phyloP scores from a whole-genome alignment of 2,113 vertebrate genomes.

The Indicator indicator region DNA sequence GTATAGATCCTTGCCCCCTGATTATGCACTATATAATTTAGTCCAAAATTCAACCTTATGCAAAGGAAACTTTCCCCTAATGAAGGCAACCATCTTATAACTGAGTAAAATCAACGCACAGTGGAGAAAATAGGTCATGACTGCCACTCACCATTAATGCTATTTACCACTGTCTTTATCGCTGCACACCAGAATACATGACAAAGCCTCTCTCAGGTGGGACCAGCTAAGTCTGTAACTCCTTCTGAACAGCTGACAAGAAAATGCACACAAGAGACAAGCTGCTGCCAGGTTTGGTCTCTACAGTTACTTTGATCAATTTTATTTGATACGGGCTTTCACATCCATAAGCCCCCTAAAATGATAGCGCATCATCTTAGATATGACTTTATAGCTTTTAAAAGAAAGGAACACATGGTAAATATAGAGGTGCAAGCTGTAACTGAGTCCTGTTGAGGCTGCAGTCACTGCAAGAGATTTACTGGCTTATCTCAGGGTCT shows the following conservation, averaged over 20 bases:
- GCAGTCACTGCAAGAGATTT: not conserved
- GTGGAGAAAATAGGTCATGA: slow-evolving; percentile 10
- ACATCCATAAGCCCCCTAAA: not conserved
- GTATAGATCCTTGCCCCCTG: not conserved
- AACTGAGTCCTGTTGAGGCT: not conserved
- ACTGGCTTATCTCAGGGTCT: not conserved
- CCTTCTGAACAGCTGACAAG: not conserved
- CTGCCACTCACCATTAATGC: slow-evolving; percentile 53
- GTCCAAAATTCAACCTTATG: not conserved
- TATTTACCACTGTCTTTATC: not conserved
- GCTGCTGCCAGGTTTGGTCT: not conserved
- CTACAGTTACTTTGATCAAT: slow-evolving; percentile 13
- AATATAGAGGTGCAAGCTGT: not conserved
- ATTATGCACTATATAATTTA: not conserved
- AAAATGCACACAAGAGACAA: slow-evolving; percentile 32
- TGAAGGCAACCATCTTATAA: not conserved
- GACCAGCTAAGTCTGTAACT: not conserved
- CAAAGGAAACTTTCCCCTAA: slow-evolving; percentile 1
- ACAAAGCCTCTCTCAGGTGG: not conserved
- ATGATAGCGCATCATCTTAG: not conserved
- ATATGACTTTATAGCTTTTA: not conserved
- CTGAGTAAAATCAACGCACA: not conserved
- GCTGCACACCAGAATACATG: not conserved
- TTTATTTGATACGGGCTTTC: slow-evolving; percentile 31
- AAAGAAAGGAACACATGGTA: slow-evolving; percentile 16